A percentile compares a stretch with the other conserved stretches of the same genome.
Evolutionary conservation across 2,888 invertebrate species (phyloP).

Genomic region (Aelia acuminata): DNA sequence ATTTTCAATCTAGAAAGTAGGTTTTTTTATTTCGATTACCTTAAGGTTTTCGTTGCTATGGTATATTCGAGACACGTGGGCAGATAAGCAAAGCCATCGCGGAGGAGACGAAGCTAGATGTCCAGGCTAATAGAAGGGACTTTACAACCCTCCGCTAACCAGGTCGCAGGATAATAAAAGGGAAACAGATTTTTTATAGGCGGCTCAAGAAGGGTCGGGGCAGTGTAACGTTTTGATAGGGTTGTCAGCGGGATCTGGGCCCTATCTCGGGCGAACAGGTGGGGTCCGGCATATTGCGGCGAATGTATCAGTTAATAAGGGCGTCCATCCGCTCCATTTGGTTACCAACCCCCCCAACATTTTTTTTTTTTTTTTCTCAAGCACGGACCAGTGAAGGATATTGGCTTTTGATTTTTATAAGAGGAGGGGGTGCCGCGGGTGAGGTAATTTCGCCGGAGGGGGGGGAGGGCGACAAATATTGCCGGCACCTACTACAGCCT

Average conservation of each 20-base stretch:
- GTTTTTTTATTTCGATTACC: background rate
- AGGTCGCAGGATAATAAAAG: conserved; percentile 61
- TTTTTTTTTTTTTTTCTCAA: background rate
- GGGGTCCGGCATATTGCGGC: conserved; percentile 63
- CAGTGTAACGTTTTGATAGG: conserved; percentile 64
- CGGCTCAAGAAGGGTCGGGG: conserved; percentile 1
- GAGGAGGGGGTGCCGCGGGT: background rate
- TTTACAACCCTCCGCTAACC: background rate
- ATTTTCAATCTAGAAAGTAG: too few relatives aligned
- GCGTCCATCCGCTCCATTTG: conserved; percentile 60
- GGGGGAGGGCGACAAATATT: conserved; percentile 38
- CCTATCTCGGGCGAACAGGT: conserved; percentile 63
- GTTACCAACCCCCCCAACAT: background rate
- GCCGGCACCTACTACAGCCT: background rate
- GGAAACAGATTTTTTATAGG: conserved; percentile 64
- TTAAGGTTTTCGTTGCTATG: background rate
- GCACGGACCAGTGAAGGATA: background rate
- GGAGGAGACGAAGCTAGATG: background rate
- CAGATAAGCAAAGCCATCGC: background rate
- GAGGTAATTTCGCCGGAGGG: background rate
- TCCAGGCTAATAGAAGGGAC: background rate
- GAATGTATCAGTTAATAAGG: conserved; percentile 63
- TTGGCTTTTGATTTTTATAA: conserved; percentile 57
- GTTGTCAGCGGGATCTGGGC: conserved; percentile 59
- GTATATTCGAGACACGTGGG: background rate